These are phyloP conservation scores for Grallaria varia DNA, from an alignment of 2,113 vertebrate genomes.

Conservation along the genomic window DNA sequence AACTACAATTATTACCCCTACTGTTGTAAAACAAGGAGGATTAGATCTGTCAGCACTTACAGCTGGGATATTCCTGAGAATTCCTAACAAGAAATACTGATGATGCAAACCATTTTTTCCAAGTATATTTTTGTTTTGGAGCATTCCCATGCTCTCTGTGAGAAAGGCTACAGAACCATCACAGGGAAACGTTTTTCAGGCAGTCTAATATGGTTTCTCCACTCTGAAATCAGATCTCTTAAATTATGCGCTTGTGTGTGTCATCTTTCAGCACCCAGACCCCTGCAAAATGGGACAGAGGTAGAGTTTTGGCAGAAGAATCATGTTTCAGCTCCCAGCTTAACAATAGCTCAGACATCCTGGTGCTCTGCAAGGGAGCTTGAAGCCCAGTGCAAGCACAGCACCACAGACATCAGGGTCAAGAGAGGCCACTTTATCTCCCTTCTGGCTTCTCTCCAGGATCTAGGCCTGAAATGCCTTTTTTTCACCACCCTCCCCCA, in stretches of 20 bases:
- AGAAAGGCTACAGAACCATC: background rate
- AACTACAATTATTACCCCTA: background rate
- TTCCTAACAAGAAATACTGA: background rate
- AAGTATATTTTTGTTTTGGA: background rate
- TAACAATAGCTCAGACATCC: background rate
- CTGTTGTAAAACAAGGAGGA: background rate
- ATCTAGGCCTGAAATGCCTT: background rate
- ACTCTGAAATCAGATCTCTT: background rate
- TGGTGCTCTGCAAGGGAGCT: background rate
- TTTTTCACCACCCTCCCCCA: background rate
- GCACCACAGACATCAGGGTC: background rate
- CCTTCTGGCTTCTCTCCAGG: background rate
- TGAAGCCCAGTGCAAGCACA: background rate
- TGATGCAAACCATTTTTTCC: background rate
- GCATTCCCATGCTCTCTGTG: background rate
- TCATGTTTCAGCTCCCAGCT: background rate
- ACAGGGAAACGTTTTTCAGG: background rate
- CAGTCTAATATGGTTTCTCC: background rate
- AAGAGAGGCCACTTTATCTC: background rate
- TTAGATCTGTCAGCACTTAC: background rate
- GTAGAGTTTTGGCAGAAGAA: background rate
- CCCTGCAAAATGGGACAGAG: background rate
- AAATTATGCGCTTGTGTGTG: background rate
- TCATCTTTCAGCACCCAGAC: slow-evolving; percentile 7
- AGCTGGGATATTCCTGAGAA: background rate